Percentiles rank a stretch among this genome's conserved stretches.
Evolutionary conservation across 2,888 invertebrate genomes (phyloP).

Genomic region (Platycheirus rosarum): DNA sequence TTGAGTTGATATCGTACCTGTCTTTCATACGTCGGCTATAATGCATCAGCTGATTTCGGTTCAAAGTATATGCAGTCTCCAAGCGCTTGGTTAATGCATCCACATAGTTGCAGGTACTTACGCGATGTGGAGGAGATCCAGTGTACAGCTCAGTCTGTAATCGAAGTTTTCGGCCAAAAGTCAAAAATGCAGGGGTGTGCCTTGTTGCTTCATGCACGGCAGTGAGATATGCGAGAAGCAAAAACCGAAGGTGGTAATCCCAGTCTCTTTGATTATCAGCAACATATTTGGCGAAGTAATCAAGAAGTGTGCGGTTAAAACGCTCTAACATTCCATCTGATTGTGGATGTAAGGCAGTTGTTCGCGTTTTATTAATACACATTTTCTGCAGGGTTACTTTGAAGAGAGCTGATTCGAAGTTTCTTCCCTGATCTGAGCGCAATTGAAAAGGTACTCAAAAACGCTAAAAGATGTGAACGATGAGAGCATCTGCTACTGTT

Average conservation of each 20-base stretch:
- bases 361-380: constrained; percentile 69
- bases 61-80: no score
- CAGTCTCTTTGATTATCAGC: constrained; percentile 58
- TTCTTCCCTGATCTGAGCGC: constrained; percentile 63
- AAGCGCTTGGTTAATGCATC: neutral
- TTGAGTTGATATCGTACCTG: constrained; percentile 10
- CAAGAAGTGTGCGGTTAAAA: constrained; percentile 56
- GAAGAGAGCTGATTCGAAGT: constrained; percentile 34
- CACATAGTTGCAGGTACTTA: constrained; percentile 11
- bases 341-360: constrained; percentile 76
- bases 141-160: constrained; percentile 67
- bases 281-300: constrained; percentile 69
- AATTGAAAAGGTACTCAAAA: constrained; percentile 51
- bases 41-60: constrained; percentile 7
- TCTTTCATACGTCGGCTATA: constrained; percentile 32
- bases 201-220: constrained; percentile 65
- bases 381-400: constrained; percentile 25
- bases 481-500: constrained; percentile 39
- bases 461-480: constrained; percentile 20
- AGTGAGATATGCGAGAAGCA: constrained; percentile 48
- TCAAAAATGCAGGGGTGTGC: constrained; percentile 63
- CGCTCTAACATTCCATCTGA: no score
- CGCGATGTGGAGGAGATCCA: constrained; percentile 72
- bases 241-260: constrained; percentile 49
- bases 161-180: constrained; percentile 72